A percentile compares a stretch with the other conserved stretches of the same genome.
Evolutionary conservation across 2,888 invertebrate genomes (phyloP).

Genomic region (Cryptocheilus praepositus): DNA sequence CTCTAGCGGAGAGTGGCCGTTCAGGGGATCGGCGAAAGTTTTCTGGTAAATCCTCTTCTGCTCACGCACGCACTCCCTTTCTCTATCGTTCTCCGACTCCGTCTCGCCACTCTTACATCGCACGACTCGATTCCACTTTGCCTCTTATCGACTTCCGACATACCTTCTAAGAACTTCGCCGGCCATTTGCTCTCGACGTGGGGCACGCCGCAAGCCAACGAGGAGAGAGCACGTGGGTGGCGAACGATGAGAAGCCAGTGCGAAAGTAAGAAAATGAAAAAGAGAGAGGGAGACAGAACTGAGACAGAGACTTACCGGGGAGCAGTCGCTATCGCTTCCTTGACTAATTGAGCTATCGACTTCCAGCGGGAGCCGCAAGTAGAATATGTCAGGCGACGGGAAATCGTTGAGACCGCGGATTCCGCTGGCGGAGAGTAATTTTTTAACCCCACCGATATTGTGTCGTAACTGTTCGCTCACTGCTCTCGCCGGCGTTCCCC

Average conservation of each 20-base stretch:
- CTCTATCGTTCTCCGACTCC: not conserved
- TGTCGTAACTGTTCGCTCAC: too few relatives aligned
- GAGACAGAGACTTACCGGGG: not conserved
- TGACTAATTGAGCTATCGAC: too few relatives aligned
- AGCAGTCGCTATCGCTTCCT: too few relatives aligned
- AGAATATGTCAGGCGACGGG: too few relatives aligned
- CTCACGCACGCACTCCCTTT: not conserved
- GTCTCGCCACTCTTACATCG: conserved; percentile 6
- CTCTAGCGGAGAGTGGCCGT: conserved; percentile 5
- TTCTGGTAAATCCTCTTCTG: too few relatives aligned
- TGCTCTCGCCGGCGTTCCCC: too few relatives aligned
- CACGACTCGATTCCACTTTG: conserved; percentile 35
- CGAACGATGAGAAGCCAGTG: not conserved
- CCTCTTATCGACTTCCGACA: conserved; percentile 37
- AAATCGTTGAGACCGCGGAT: too few relatives aligned
- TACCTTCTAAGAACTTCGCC: conserved; percentile 34
- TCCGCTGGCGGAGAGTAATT: too few relatives aligned
- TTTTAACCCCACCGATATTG: too few relatives aligned
- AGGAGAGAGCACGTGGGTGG: conserved; percentile 11
- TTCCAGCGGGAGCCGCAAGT: not conserved
- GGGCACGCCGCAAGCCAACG: not conserved
- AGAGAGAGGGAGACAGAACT: not conserved
- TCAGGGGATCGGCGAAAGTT: too few relatives aligned
- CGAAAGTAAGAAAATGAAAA: too few relatives aligned
- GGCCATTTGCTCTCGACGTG: conserved; percentile 29